A percentile compares a stretch with the other conserved stretches of the same genome.
These are phyloP conservation scores for Perodicticus potto DNA, from an alignment of 2,797 vertebrate species.

Conservation along the genomic window DNA sequence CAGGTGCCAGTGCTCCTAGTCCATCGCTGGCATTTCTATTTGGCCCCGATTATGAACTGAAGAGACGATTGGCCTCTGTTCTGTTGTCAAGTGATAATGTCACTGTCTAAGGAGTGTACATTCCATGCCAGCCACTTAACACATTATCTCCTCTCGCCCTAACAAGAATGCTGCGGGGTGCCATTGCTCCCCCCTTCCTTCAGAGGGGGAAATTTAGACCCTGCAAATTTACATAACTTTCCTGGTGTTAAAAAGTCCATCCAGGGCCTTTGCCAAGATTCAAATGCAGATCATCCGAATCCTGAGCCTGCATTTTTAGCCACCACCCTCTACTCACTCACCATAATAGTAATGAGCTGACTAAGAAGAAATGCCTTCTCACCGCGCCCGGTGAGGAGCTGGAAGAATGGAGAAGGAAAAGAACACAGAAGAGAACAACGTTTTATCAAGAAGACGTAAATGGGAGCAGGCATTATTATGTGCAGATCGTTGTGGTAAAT, in stretches of 20 bases:
- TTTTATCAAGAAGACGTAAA: slow-evolving; percentile 26
- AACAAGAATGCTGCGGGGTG: not conserved
- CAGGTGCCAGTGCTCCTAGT: not conserved
- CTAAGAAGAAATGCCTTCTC: not conserved
- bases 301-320: not conserved
- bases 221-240: not conserved
- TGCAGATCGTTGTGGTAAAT: not conserved
- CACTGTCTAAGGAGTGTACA: not conserved
- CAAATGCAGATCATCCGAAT: not conserved
- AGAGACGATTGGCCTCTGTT: not conserved
- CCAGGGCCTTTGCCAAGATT: not conserved
- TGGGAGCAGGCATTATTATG: not conserved
- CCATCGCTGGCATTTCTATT: not conserved
- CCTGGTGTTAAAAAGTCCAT: not conserved
- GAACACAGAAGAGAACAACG: not conserved
- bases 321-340: not conserved
- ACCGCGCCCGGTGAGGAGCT: not conserved
- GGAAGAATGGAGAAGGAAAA: not conserved
- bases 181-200: not conserved
- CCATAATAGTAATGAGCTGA: not conserved
- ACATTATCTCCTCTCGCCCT: not conserved
- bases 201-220: not conserved
- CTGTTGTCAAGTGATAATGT: not conserved
- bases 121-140: not conserved
- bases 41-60: not conserved